Evolutionary conservation across 2,113 vertebrate species (phyloP).

Genomic region (Crotalus helleri): DNA sequence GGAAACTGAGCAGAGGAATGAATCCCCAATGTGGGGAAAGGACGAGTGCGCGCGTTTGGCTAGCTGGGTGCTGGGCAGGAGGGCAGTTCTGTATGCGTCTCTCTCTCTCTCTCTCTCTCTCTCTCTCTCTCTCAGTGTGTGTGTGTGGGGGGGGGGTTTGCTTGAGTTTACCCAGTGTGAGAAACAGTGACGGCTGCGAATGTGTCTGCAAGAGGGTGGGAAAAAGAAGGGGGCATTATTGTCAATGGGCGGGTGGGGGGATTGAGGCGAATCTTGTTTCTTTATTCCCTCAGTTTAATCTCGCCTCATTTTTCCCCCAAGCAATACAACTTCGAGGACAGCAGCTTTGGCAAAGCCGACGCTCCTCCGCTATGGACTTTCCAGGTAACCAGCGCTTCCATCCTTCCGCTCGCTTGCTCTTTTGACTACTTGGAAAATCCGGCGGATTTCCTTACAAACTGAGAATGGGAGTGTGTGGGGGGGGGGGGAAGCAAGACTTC

Average conservation of each 20-base stretch:
- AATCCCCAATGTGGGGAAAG: background rate
- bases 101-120: too few species aligned
- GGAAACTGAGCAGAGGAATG: background rate
- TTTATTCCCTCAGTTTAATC: slow-evolving; percentile 63
- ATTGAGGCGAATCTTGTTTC: slow-evolving; percentile 75
- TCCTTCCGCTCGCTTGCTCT: too few species aligned
- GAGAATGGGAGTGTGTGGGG: background rate
- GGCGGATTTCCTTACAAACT: background rate
- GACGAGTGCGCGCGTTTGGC: background rate
- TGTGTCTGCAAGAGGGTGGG: slow-evolving; percentile 43
- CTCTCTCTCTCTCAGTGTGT: background rate
- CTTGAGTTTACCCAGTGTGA: background rate
- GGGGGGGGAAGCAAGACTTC: too few species aligned
- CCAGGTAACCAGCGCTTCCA: slow-evolving; percentile 74
- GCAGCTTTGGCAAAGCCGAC: slow-evolving; percentile 54
- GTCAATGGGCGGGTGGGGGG: slow-evolving; percentile 80
- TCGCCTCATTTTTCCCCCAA: slow-evolving; percentile 61
- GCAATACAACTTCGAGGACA: slow-evolving; percentile 70
- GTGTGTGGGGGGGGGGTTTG: fast-evolving
- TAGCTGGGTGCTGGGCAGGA: background rate
- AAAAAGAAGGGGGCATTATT: slow-evolving; percentile 64
- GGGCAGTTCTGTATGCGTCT: background rate
- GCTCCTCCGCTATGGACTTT: slow-evolving; percentile 74
- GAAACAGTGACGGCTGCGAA: slow-evolving; percentile 5
- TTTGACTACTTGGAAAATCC: slow-evolving; percentile 9